Percentiles rank a stretch among this genome's conserved stretches.
phyloP scores from a whole-genome alignment of 2,113 vertebrate species.

The Arvicanthis niloticus region DNA sequence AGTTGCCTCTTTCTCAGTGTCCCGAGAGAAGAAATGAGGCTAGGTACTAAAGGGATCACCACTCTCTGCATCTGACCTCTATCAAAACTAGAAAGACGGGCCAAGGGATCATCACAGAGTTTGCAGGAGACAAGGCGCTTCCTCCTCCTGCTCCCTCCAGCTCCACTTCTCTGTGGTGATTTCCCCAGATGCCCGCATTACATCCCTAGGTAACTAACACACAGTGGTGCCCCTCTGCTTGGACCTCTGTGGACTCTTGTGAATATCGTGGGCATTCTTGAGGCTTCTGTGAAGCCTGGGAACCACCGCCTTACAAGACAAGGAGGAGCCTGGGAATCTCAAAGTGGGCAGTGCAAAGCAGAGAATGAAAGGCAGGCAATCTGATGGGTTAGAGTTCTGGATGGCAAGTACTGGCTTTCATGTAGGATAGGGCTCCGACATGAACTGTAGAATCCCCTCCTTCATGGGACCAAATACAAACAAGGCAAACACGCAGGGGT shows the following conservation, averaged over 20 bases:
- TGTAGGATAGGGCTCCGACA: not conserved
- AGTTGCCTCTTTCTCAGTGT: not conserved
- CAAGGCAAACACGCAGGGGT: not conserved
- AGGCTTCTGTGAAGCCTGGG: not conserved
- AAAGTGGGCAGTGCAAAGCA: too few relatives aligned
- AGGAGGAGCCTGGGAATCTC: not conserved
- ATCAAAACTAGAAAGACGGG: not conserved
- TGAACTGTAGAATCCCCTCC: not conserved
- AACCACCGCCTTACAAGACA: not conserved
- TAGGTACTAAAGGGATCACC: not conserved
- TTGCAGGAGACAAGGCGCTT: not conserved
- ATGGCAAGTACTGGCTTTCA: not conserved
- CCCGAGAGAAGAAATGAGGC: not conserved
- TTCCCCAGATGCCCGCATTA: not conserved
- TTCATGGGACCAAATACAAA: not conserved
- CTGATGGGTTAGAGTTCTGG: too few relatives aligned
- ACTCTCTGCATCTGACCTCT: not conserved
- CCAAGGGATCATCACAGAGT: not conserved
- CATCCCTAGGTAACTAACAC: too few relatives aligned
- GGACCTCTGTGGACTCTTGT: not conserved
- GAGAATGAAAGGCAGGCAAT: not conserved
- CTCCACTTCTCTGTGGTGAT: not conserved
- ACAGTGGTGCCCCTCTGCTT: not conserved
- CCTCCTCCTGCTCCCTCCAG: not conserved
- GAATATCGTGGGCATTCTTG: not conserved